Base-by-base conservation (phyloP, 30 jellyfish, hydroid and myxozoan species). In the Haliclystus octoradiatus region DNA sequence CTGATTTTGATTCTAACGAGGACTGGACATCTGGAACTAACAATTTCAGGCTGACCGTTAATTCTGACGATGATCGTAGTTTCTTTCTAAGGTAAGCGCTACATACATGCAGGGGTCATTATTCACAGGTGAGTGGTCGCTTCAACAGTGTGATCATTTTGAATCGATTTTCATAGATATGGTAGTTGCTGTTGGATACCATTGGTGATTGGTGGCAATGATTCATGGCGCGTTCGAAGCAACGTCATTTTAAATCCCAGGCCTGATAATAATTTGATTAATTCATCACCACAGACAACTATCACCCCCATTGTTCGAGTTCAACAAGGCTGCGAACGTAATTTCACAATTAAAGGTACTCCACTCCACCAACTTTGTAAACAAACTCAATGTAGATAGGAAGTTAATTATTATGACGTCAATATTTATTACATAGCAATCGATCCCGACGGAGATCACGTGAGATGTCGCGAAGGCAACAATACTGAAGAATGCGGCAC, bases 371-470 rank as follows among this genome's bases (percentile, higher is more conserved):
- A n/a, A n/a, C n/a, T n/a, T n/a, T n/a, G n/a, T n/a, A n/a, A n/a
- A n/a, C n/a, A n/a, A n/a, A n/a, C n/a, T n/a, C n/a, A n/a, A n/a
- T n/a, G n/a, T n/a, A n/a, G n/a, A n/a, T n/a, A n/a, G n/a, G n/a
- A n/a, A n/a, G 57, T 19, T 40, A 5, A 40, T 5, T 40, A 40
- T 5, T 40, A 5, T 40, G 57, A 19, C 9, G 19, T 5, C 57
- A 19, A 5, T 40, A 5, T 40, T 61, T 52, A 24, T 31, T 52
- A 2, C 33, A 34, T 28, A 71, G 82, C 52, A 4, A 12, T 22
- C 33, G 82, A 71, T 71, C 79, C 82, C 2, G 82, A 71, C 66
- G 33, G 53, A 27, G 82, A 71, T 60, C 12, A 34, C 32, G 64
- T 71, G 4, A 52, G 52, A 31, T 71, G 82, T 71, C 82, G 82